These are phyloP conservation scores for Brachylomia viminalis DNA, from an alignment of 2,888 invertebrate genomes.

Conservation along the genomic window DNA sequence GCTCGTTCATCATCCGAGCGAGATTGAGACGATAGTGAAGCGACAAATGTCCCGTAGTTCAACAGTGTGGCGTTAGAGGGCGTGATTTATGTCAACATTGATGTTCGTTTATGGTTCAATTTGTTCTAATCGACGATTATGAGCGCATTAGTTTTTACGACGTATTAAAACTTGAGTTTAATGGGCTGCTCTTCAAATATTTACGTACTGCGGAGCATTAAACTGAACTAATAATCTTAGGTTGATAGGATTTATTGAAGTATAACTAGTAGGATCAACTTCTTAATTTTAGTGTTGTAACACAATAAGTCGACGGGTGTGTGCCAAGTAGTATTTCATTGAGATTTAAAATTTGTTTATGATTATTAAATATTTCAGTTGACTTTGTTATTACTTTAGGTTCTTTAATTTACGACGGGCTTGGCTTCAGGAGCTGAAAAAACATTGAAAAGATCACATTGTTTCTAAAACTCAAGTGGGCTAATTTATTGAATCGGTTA, in stretches of 20 bases:
- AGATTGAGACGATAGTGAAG: conserved; percentile 84
- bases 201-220: conserved; percentile 78
- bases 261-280: conserved; percentile 54
- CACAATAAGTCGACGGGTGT: conserved; percentile 19
- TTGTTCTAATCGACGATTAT: conserved; percentile 83
- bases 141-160: conserved; percentile 85
- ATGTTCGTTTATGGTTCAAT: conserved; percentile 82
- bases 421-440: conserved; percentile 25
- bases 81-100: conserved; percentile 84
- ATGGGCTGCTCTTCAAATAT: conserved; percentile 83
- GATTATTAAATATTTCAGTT: conserved; percentile 53
- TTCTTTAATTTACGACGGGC: conserved; percentile 46
- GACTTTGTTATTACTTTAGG: conserved; percentile 44
- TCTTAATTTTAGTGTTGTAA: conserved; percentile 57
- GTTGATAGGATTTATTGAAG: conserved; percentile 71
- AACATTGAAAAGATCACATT: conserved; percentile 19
- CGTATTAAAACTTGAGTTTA: conserved; percentile 83
- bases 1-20: conserved; percentile 82
- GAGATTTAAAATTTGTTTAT: conserved; percentile 58
- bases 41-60: conserved; percentile 81
- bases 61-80: conserved; percentile 81
- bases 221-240: conserved; percentile 74
- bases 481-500: background rate
- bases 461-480: conserved; percentile 14
- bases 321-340: conserved; percentile 54